Conservation (phyloP, 2,888 invertebrate genomes). For the Pycnomerus fuliginosus region DNA sequence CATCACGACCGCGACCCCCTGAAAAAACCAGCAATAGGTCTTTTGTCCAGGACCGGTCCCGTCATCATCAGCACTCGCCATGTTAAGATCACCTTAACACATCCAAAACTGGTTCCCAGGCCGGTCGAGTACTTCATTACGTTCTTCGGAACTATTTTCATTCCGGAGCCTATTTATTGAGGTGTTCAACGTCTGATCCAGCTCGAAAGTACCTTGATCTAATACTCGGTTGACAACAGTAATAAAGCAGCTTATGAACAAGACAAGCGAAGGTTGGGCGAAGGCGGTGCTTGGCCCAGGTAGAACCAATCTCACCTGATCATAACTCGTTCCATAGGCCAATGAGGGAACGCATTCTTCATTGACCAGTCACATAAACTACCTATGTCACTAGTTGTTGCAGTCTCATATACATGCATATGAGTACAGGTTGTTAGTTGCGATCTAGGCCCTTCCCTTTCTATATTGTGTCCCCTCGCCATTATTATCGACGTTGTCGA, state of each 20-base stretch:
- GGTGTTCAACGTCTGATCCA: conserved; percentile 32
- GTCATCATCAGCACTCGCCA: conserved; percentile 39
- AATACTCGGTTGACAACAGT: conserved; percentile 41
- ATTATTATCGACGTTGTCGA: conserved; percentile 17
- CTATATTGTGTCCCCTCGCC: conserved; percentile 6
- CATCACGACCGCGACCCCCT: background rate
- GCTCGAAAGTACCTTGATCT: conserved; percentile 33
- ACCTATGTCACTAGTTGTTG: conserved; percentile 44
- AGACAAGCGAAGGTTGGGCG: conserved; percentile 47
- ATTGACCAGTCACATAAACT: conserved; percentile 53
- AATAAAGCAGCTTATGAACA: conserved; percentile 53
- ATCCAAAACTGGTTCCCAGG: conserved; percentile 45
- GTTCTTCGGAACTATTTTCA: conserved; percentile 37
- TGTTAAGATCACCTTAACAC: conserved; percentile 33
- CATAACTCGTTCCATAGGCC: conserved; percentile 52
- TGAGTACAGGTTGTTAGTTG: conserved; percentile 14
- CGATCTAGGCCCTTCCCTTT: conserved; percentile 11
- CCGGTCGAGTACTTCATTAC: conserved; percentile 27
- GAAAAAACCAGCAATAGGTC: background rate
- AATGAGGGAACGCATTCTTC: conserved; percentile 51
- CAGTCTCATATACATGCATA: conserved; percentile 44
- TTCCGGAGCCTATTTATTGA: conserved; percentile 42
- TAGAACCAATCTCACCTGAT: conserved; percentile 54
- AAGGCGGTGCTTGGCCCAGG: conserved; percentile 50
- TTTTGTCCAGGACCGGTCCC: conserved; percentile 47